Evolutionary conservation across 2,888 invertebrate species (phyloP).

Genomic region (Criorhina ranunculi): DNA sequence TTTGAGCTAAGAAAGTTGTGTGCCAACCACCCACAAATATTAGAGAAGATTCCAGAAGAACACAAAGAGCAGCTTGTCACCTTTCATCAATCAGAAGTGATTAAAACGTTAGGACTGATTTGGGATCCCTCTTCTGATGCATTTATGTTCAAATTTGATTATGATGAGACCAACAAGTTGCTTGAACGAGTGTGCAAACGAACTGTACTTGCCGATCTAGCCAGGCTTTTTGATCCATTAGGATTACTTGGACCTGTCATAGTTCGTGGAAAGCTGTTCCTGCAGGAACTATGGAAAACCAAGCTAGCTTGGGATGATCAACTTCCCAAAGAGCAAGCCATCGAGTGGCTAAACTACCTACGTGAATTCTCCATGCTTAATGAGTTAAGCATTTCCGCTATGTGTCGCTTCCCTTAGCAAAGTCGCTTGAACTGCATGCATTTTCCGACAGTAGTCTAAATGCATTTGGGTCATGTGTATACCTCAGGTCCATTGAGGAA

Average conservation of each 20-base stretch:
- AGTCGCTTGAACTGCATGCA: too few relatives aligned
- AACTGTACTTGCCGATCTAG: constrained; percentile 14
- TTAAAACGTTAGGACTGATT: constrained; percentile 14
- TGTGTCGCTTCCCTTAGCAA: too few relatives aligned
- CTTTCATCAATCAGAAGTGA: constrained; percentile 5
- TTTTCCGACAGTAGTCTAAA: too few relatives aligned
- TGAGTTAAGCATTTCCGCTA: too few relatives aligned
- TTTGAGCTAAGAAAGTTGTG: too few relatives aligned
- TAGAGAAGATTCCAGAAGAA: constrained; percentile 19
- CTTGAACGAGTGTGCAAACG: constrained; percentile 14
- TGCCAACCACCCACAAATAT: constrained; percentile 21
- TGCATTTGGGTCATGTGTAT: too few relatives aligned
- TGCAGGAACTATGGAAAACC: constrained; percentile 22
- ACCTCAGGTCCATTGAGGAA: too few relatives aligned
- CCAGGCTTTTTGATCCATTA: constrained; percentile 1
- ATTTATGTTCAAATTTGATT: constrained; percentile 3
- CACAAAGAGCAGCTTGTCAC: not conserved
- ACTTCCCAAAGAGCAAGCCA: not conserved
- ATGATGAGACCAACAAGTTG: not conserved
- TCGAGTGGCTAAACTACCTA: too few relatives aligned
- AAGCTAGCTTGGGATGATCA: constrained; percentile 5
- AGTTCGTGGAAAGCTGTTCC: constrained; percentile 19
- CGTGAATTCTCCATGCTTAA: too few relatives aligned
- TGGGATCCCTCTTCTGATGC: not conserved
- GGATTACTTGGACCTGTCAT: constrained; percentile 8